These are phyloP conservation scores for Lepidothrix coronata DNA, from an alignment of 2,113 vertebrate genomes.

Conservation along the genomic window DNA sequence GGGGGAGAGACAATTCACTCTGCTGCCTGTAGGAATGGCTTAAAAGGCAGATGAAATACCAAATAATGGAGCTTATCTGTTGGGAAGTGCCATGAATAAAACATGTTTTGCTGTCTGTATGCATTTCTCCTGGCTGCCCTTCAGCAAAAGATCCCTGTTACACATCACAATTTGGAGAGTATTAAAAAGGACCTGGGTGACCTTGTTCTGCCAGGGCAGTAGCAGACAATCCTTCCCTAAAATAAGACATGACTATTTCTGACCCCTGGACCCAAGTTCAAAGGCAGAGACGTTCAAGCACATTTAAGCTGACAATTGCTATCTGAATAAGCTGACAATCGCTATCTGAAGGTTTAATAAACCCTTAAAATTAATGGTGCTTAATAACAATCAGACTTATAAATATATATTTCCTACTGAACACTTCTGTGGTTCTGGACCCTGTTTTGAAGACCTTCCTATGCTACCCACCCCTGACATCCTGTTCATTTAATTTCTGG, in stretches of 20 bases:
- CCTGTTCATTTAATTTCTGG: background rate
- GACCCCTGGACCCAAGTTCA: background rate
- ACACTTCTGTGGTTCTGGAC: background rate
- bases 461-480: background rate
- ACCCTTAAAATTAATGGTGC: background rate
- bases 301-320: background rate
- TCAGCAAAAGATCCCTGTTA: background rate
- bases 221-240: background rate
- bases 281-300: background rate
- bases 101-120: background rate
- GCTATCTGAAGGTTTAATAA: background rate
- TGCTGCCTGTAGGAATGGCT: background rate
- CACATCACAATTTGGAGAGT: background rate
- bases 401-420: background rate
- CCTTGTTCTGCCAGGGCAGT: background rate
- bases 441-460: background rate
- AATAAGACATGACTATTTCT: background rate
- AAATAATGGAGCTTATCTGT: background rate
- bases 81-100: constrained; percentile 46
- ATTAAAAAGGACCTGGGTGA: background rate
- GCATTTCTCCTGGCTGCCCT: background rate
- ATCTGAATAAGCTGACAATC: background rate
- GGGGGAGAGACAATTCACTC: background rate
- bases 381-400: background rate
- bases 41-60: constrained; percentile 3